Evolutionary conservation across 2,113 vertebrate species (phyloP), one percentile per base, ranked within the genome.

Genomic region (Kobus ellipsiprymnus): DNA sequence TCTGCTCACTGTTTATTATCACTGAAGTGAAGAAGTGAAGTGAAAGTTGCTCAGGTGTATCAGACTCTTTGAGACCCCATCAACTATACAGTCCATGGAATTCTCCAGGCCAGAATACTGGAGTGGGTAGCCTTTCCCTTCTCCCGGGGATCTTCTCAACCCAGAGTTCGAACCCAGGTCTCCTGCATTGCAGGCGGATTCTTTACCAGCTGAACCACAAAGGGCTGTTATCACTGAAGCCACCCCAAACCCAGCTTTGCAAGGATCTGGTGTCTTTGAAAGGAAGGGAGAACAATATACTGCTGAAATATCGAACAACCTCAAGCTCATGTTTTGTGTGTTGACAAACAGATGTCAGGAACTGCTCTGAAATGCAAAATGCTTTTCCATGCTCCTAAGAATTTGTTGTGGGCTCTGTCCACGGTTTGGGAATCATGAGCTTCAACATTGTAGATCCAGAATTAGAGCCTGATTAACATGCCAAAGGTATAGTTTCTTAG

Each of bases 321-420:
- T 16, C 0, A 3, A 50, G 25, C 7, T 40, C 6, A 0, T 2
- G 46, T 62, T n/a, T 36, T 59, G 16, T n/a, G 16, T 29, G 7
- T 8, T 48, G 71, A 33, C 15, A 27, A 2, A 21, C 2, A 40
- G 27, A 27, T 60, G 52, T 52, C 13, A 25, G 48, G 55, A 5
- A 5, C 25, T 60, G 60, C 29, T 59, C 77, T 13, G 6, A 52
- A 48, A 60, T 11, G 3, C 3, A 15, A 81, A 80, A 52, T 11
- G 7, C 9, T 88, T 14, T 9, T 54, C 67, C 1, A 5, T 44
- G 29, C 27, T 40, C n/a, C 62, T 5, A 9, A 3, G 8, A 83
- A 15, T 14, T 44, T 48, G 44, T 48, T 17, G 25, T 78, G 67
- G 15, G 44, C 19, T 59, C 13, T 3, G 46, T 15, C 17, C 67